Base-by-base conservation (phyloP, 2,113 vertebrate species). In the Podarcis muralis region DNA sequence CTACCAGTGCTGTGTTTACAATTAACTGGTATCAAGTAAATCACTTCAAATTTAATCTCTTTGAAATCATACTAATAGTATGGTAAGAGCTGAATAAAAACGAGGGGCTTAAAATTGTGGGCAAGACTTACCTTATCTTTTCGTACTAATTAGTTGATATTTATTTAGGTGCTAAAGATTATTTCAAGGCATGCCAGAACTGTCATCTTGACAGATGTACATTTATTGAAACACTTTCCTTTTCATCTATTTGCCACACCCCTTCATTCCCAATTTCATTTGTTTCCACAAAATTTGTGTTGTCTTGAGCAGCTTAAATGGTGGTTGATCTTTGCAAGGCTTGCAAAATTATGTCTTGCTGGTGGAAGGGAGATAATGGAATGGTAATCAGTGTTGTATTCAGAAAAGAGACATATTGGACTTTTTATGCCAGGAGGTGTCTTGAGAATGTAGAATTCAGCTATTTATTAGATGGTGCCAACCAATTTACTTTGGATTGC, bases 141-240 rank as follows among this genome's bases (percentile, higher is more conserved):
- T 93, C 40, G 84, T 94, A 95, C 91, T 88, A 91, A 94, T 94
- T 94, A 93, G 93, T 94, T 95, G 93, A 32, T 90, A 35, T 95
- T 95, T 96, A 92, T 92, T 95, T 95, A 95, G 94, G 93, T 91
- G 87, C 94, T 94, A 92, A 94, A 94, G 94, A 95, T 96, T 93
- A 95, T 93, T 87, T 80, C 92, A 89, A 93, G 92, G 89, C 94
- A 94, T 94, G 85, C 87, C 92, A 90, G 93, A 89, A 93, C 93
- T 91, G 8, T 93, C 92, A 85, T 93, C 91, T 59, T 94, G 91
- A 94, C 92, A 88, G 91, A 92, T 90, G 86, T 76, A 90, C 95
- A 88, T 89, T 93, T 88, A 86, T 40, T 90, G 92, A 89, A 95
- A 90, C 91, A 90, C 91, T 91, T 66, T 43, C 65, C 91, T 86